Evolutionary conservation across 2,888 invertebrate genomes (phyloP), one percentile per base, ranked within the genome.

Genomic region (Sthenelais limicola): DNA sequence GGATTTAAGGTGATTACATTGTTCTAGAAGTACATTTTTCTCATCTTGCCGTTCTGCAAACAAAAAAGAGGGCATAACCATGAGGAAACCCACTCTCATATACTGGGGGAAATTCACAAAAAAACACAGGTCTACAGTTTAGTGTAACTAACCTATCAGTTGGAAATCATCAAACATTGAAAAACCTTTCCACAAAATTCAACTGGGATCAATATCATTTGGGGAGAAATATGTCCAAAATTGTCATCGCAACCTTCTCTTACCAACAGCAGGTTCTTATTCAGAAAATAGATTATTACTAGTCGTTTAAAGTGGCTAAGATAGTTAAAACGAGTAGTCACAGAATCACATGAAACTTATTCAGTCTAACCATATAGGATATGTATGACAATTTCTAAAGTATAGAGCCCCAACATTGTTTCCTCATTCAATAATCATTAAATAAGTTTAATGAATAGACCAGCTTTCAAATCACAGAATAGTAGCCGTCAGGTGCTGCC

Each of bases 21-120:
- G 78, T 24, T 85, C 85, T 47, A 74, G 56, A 32, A 85, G 76
- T 28, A 85, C 74, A 32, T 81, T 77, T 69, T 77, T 74, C 71
- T 86, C 86, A 30, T 82, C 71, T 67, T 76, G 79, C 77, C 83
- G 82, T 66, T 84, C 86, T 86, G 76, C n/a, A 80, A 80, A 30
- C 26, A 24, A 33, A 67, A 30, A 3, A 47, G 28, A 24, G 18
- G 43, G 21, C 24, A 35, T 15, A 33, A 15, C n/a, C 5, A 58
- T 30, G 30, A 28, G 9, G 24, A 24, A 30, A 12, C 9, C 9
- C 58, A 28, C 9, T 24, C 15, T 28, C 28, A 58, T 58, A 21
- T 9, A 21, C n/a, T 28, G 24, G 12, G 24, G 9, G 30, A 9
- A 7, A 51, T 51, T 9, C 21, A 12, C 24, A 24, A 15, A n/a